Evolutionary conservation across 2,113 vertebrate species (phyloP), one percentile per base, ranked within the genome.

Genomic region (Esox niger): DNA sequence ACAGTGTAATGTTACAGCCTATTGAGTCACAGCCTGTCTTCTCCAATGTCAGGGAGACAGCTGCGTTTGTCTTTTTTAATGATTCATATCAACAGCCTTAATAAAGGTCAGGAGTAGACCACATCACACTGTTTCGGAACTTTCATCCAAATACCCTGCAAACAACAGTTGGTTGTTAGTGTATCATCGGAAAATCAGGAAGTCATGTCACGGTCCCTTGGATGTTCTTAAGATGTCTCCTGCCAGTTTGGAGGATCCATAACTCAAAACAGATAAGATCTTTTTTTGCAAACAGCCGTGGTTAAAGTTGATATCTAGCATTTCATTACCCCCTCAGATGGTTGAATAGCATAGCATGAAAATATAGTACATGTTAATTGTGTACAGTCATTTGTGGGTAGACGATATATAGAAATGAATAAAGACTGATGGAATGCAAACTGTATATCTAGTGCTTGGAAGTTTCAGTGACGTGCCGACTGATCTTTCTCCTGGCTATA

Each of bases 1-100:
- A 89, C 66, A 65, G 31, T 52, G 65, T 84, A 35, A 69, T 64
- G 76, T 82, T 85, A 70, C 81, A 80, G 70, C 57, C 15, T 30
- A 15, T 70, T 74, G 38, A 1, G 38, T 15, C n/a, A n/a, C n/a
- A n/a, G n/a, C n/a, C n/a, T n/a, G n/a, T n/a, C n/a, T n/a, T n/a
- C n/a, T n/a, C n/a, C n/a, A 78, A 83, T 75, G 67, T 76, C 72
- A 75, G 76, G 83, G 82, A 75, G 82, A 84, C 80, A 85, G 74
- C 77, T 76, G 78, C 56, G 75, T 86, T 75, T 79, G 74, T 78
- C 77, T 6, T 56, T 75, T 79, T 78, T 49, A 70, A 79, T 77
- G 68, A 75, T 58, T 66, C 66, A 61, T 81, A 74, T 43, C 38
- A 43, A 43, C 13, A 6, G 26, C 62, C 68, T 74, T 71, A 77